Conservation (phyloP, 2,888 invertebrate genomes). For the Thecocarcelia acutangulata region DNA sequence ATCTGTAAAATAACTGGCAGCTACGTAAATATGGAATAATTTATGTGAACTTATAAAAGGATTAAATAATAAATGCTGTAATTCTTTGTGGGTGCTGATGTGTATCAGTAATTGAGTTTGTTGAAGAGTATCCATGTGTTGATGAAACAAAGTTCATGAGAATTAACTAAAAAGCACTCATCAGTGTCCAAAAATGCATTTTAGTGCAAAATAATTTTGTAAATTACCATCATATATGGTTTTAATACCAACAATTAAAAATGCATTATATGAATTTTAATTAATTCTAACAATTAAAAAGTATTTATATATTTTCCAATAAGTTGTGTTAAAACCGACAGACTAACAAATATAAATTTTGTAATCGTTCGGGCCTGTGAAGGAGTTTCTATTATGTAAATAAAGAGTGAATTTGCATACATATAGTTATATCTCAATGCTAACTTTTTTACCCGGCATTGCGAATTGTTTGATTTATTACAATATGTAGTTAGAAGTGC, state of each 20-base stretch:
- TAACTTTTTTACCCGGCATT: too few species aligned
- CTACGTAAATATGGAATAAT: slow-evolving; percentile 55
- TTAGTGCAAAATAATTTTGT: slow-evolving; percentile 29
- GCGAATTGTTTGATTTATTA: too few species aligned
- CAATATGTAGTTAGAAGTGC: too few species aligned
- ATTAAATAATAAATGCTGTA: slow-evolving; percentile 48
- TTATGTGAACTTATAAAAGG: slow-evolving; percentile 54
- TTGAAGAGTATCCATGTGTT: not conserved
- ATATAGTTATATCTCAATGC: too few species aligned
- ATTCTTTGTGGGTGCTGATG: slow-evolving; percentile 10
- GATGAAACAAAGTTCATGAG: slow-evolving; percentile 10
- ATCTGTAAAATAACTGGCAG: slow-evolving; percentile 12
- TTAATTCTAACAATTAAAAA: too few species aligned
- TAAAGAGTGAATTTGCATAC: too few species aligned
- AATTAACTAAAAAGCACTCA: not conserved
- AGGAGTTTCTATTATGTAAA: too few species aligned
- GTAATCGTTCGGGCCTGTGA: too few species aligned
- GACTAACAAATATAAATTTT: too few species aligned
- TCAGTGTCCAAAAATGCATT: not conserved
- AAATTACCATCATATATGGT: slow-evolving; percentile 13
- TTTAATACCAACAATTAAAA: slow-evolving; percentile 20
- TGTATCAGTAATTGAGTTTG: not conserved
- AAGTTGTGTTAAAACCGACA: too few species aligned
- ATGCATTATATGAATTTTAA: not conserved
- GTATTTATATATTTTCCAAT: too few species aligned